These are phyloP conservation scores for Criorhina ranunculi DNA, from an alignment of 2,888 invertebrate species.

Conservation along the genomic window DNA sequence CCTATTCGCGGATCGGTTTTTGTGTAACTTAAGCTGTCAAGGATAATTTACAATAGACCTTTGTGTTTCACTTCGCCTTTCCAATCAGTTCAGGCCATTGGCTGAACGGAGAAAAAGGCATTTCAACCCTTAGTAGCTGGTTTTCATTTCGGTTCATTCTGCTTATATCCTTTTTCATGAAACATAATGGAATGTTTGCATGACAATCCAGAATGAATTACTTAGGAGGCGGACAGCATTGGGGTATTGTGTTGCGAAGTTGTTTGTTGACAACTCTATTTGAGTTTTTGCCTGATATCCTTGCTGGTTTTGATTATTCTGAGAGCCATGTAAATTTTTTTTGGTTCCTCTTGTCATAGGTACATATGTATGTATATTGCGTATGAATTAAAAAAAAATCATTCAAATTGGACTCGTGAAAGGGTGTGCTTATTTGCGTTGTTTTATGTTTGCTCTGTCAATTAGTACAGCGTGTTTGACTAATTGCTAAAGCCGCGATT, in stretches of 20 bases:
- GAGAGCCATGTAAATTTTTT: not conserved
- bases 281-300: constrained; percentile 5
- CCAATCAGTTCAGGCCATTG: constrained; percentile 38
- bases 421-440: not conserved
- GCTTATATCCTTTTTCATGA: constrained; percentile 23
- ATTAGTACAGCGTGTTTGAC: constrained; percentile 45
- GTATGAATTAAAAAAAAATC: constrained; percentile 37
- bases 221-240: constrained; percentile 20
- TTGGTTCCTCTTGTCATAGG: not conserved
- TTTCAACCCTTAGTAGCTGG: constrained; percentile 19
- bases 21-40: constrained; percentile 1
- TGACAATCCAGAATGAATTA: constrained; percentile 57
- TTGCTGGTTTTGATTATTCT: constrained; percentile 1
- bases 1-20: not conserved
- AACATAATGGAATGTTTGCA: constrained; percentile 52
- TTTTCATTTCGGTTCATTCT: constrained; percentile 13
- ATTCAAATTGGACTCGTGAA: constrained; percentile 28
- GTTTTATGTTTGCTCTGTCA: constrained; percentile 40
- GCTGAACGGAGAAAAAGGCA: not conserved
- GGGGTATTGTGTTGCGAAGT: constrained; percentile 26
- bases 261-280: constrained; percentile 46
- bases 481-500: constrained; percentile 29
- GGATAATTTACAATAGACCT: constrained; percentile 28
- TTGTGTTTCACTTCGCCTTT: constrained; percentile 34
- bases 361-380: no score